Evolutionary conservation across 2,797 vertebrate species (phyloP).

Genomic region (Ptychadena robeensis): DNA sequence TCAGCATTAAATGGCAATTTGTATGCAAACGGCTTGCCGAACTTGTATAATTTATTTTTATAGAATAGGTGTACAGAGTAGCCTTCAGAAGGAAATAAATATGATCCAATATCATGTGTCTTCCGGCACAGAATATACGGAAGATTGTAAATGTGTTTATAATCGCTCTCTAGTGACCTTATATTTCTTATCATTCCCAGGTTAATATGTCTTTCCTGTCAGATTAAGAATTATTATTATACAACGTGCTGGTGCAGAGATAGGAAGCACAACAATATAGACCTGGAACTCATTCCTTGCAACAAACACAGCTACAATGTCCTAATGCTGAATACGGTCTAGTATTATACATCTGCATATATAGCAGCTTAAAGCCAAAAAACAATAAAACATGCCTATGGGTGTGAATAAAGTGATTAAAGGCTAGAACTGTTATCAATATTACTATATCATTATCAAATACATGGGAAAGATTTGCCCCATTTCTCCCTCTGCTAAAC

Average conservation of each 20-base stretch:
- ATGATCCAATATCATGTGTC: not conserved
- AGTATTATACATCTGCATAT: no score
- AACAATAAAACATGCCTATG: no score
- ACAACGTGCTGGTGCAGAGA: not conserved
- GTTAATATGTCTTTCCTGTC: conserved; percentile 25
- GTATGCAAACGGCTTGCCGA: conserved; percentile 32
- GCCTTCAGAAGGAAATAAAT: conserved; percentile 11
- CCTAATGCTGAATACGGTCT: no score
- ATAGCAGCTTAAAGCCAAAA: no score
- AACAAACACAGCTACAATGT: not conserved
- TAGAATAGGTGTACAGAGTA: not conserved
- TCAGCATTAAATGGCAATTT: conserved; percentile 54
- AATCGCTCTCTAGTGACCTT: not conserved
- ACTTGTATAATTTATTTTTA: conserved; percentile 31
- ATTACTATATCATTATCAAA: not conserved
- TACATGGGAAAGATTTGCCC: not conserved
- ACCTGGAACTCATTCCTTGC: not conserved
- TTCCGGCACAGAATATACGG: not conserved
- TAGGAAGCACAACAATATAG: not conserved
- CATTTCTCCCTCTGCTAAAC: not conserved
- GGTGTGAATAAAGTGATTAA: no score
- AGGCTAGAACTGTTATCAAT: not conserved
- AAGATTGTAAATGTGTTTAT: conserved; percentile 9
- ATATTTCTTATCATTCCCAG: not conserved
- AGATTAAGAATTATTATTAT: conserved; percentile 5